Percentiles rank a stretch among this genome's conserved stretches.
Conservation (phyloP, 2,888 invertebrate species). For the Osmoderma eremita region DNA sequence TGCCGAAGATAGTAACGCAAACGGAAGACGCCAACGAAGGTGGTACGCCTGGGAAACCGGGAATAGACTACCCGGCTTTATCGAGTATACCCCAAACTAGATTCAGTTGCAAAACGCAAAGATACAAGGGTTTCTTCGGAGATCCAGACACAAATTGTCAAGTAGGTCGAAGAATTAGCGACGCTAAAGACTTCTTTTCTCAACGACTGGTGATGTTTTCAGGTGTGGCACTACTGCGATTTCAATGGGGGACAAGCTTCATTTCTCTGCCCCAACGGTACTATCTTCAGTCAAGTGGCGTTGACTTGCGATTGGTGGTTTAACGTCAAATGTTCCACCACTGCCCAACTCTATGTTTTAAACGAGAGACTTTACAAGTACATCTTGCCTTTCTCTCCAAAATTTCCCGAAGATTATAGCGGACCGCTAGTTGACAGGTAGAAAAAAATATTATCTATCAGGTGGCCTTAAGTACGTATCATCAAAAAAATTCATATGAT, state of each 20-base stretch:
- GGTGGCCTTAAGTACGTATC: too few relatives aligned
- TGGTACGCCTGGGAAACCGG: conserved; percentile 75
- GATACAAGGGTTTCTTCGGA: conserved; percentile 91
- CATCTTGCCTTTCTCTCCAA: conserved; percentile 85
- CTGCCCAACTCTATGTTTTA: conserved; percentile 85
- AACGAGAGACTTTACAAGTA: conserved; percentile 91
- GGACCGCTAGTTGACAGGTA: conserved; percentile 73
- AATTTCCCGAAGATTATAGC: conserved; percentile 90
- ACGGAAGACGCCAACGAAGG: conserved; percentile 67
- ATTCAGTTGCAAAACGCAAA: conserved; percentile 84
- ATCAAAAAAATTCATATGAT: too few relatives aligned
- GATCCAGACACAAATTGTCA: conserved; percentile 89
- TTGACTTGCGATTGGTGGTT: conserved; percentile 95
- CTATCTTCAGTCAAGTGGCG: conserved; percentile 89
- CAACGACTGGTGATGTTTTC: conserved; percentile 46
- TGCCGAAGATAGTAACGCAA: conserved; percentile 54
- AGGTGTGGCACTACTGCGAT: conserved; percentile 94
- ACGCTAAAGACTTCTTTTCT: too few relatives aligned
- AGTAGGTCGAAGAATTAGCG: conserved; percentile 62
- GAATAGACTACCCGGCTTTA: conserved; percentile 83
- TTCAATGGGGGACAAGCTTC: conserved; percentile 90
- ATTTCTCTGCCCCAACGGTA: conserved; percentile 89
- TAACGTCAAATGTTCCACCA: conserved; percentile 86
- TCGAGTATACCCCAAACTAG: conserved; percentile 79
- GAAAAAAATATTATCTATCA: background rate